phyloP scores from a whole-genome alignment of 2,113 vertebrate genomes.

The Epinephelus fuscoguttatus region DNA sequence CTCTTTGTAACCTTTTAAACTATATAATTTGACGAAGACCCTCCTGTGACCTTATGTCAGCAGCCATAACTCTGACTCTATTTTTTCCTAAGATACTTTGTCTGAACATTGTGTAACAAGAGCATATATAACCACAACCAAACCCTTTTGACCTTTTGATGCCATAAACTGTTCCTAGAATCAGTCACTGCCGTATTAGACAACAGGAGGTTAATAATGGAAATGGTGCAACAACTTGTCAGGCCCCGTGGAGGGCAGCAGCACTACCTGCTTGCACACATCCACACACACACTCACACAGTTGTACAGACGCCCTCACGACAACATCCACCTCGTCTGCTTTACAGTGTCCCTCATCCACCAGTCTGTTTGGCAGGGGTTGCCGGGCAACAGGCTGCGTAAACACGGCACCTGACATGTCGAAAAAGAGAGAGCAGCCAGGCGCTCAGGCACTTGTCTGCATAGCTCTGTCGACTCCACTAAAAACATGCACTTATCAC shows the following conservation, averaged over 20 bases:
- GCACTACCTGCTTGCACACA: constrained; percentile 35
- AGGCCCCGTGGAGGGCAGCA: constrained; percentile 66
- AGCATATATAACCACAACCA: neutral
- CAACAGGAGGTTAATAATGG: constrained; percentile 1
- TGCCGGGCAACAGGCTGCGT: constrained; percentile 76
- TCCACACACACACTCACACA: constrained; percentile 16
- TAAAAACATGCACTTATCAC: constrained; percentile 53
- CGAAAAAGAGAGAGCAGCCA: constrained; percentile 64
- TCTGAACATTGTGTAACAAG: constrained; percentile 10
- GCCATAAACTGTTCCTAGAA: neutral
- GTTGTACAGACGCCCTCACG: constrained; percentile 37
- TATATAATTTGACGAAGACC: no score
- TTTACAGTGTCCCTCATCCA: constrained; percentile 62
- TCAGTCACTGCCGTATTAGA: constrained; percentile 18
- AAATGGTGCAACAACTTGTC: constrained; percentile 46
- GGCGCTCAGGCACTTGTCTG: constrained; percentile 51
- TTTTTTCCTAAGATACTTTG: constrained; percentile 13
- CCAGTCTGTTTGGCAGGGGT: constrained; percentile 72
- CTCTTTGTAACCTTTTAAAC: no score
- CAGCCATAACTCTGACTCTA: neutral
- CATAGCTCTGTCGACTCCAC: constrained; percentile 39
- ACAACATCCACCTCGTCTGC: constrained; percentile 62
- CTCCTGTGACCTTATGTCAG: neutral
- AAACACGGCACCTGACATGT: constrained; percentile 77
- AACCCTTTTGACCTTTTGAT: neutral